A percentile compares a stretch with the other conserved stretches of the same genome.
These are phyloP conservation scores for Dolichotis patagonum DNA, from an alignment of 2,113 vertebrate genomes.

Conservation along the genomic window DNA sequence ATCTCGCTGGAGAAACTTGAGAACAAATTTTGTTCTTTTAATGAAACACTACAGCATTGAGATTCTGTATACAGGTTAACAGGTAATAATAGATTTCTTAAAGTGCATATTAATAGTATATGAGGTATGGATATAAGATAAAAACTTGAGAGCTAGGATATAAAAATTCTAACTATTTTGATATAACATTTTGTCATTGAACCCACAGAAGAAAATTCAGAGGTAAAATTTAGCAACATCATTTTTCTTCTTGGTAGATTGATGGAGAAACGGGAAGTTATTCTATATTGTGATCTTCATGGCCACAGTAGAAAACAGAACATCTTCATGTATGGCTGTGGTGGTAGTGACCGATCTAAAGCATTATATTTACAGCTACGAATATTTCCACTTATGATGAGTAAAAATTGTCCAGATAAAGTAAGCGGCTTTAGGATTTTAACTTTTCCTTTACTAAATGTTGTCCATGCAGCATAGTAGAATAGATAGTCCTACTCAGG, in stretches of 20 bases:
- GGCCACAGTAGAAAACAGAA: slow-evolving; percentile 89
- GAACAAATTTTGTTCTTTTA: not conserved
- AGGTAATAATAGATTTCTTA: not conserved
- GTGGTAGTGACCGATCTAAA: slow-evolving; percentile 67
- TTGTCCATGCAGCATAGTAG: not conserved
- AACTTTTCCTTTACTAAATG: slow-evolving; percentile 18
- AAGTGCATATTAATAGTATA: not conserved
- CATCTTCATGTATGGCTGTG: slow-evolving; percentile 89
- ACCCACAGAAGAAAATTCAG: not conserved
- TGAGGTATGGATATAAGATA: not conserved
- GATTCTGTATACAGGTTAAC: not conserved
- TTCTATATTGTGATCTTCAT: slow-evolving; percentile 90
- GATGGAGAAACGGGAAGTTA: slow-evolving; percentile 84
- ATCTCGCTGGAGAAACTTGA: not conserved
- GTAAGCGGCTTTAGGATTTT: slow-evolving; percentile 76
- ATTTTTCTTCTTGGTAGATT: slow-evolving; percentile 79
- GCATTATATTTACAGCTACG: slow-evolving; percentile 68
- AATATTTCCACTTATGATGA: slow-evolving; percentile 88
- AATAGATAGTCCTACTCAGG: not conserved
- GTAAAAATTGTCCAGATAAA: slow-evolving; percentile 88
- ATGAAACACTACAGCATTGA: not conserved
- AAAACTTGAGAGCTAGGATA: not conserved
- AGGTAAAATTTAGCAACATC: slow-evolving; percentile 17
- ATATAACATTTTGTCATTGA: not conserved
- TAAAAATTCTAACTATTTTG: slow-evolving; percentile 38